Conservation (phyloP, 2,888 invertebrate species). For the Coleophora deauratella region DNA sequence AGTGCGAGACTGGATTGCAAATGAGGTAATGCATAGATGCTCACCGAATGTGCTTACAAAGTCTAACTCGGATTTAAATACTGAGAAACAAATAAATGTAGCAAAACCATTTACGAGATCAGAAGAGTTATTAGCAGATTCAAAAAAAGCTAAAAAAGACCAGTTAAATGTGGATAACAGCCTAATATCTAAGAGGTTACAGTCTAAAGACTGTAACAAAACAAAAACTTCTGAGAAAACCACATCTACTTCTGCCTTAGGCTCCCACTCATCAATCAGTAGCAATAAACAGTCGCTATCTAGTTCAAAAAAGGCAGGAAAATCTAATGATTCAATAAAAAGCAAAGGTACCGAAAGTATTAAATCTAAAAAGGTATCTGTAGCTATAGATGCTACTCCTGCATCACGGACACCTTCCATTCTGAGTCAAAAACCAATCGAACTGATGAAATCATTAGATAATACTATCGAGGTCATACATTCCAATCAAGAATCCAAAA, state of each 20-base stretch:
- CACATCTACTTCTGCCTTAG: slow-evolving; percentile 61
- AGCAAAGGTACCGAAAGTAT: slow-evolving; percentile 54
- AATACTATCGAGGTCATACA: slow-evolving; percentile 37
- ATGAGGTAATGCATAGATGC: slow-evolving; percentile 82
- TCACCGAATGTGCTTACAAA: slow-evolving; percentile 79
- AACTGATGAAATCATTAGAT: slow-evolving; percentile 79
- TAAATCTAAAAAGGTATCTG: slow-evolving; percentile 80
- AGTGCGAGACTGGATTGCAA: slow-evolving; percentile 90
- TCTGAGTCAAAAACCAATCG: slow-evolving; percentile 83
- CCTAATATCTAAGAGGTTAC: slow-evolving; percentile 27
- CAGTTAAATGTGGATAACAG: slow-evolving; percentile 27
- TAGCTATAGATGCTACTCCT: slow-evolving; percentile 86
- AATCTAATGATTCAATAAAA: slow-evolving; percentile 62
- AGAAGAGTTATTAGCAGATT: slow-evolving; percentile 57
- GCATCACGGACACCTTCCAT: slow-evolving; percentile 82
- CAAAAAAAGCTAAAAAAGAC: slow-evolving; percentile 36
- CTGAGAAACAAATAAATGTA: slow-evolving; percentile 36
- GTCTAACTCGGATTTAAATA: slow-evolving; percentile 50
- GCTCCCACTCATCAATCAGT: slow-evolving; percentile 54
- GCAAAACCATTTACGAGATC: slow-evolving; percentile 58
- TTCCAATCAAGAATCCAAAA: slow-evolving; percentile 48
- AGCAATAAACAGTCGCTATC: slow-evolving; percentile 46
- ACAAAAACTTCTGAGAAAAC: slow-evolving; percentile 61
- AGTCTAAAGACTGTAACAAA: slow-evolving; percentile 35
- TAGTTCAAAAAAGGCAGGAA: slow-evolving; percentile 37